Evolutionary conservation across 2,113 vertebrate species (phyloP).

Genomic region (Petrocephalus microphthalmus): DNA sequence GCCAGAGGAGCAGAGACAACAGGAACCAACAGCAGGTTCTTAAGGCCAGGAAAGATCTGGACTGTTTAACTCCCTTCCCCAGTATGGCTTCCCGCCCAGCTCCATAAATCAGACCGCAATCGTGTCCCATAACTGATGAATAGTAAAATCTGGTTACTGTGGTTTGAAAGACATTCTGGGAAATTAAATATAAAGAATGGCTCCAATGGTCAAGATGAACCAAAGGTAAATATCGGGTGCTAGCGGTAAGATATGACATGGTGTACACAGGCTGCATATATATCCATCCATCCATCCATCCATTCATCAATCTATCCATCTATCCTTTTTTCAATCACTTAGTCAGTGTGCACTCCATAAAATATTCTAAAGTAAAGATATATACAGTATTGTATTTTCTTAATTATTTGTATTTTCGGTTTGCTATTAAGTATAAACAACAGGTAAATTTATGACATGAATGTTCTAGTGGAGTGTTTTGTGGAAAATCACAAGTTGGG

Average conservation of each 20-base stretch:
- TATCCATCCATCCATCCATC: not conserved
- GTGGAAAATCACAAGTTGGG: not conserved
- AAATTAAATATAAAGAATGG: not conserved
- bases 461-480: not conserved
- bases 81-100: not conserved
- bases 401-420: not conserved
- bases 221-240: not conserved
- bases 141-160: not conserved
- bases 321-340: no score
- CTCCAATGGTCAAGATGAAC: not conserved
- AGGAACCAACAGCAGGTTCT: not conserved
- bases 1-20: not conserved
- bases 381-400: not conserved
- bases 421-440: not conserved
- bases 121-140: not conserved
- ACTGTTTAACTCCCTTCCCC: not conserved
- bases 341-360: no score
- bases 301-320: no score
- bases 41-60: not conserved
- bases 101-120: not conserved
- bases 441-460: not conserved
- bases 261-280: not conserved
- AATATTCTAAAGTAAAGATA: not conserved
- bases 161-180: not conserved
- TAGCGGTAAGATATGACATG: not conserved